These are phyloP conservation scores for Philereme vetulata DNA, from an alignment of 2,888 invertebrate species.

Conservation along the genomic window DNA sequence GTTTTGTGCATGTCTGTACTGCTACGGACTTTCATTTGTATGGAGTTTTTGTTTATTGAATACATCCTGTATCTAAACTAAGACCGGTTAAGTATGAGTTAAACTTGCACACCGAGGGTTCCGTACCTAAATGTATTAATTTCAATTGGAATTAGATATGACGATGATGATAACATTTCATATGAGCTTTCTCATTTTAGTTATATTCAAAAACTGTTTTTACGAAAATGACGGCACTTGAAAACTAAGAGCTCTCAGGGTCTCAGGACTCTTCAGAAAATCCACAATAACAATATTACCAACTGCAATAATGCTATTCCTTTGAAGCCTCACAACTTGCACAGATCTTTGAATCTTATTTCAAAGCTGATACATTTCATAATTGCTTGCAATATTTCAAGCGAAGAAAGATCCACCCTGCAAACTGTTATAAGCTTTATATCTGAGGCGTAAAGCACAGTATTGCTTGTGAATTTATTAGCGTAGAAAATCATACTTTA, in stretches of 20 bases:
- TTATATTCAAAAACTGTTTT: neutral
- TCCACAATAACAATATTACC: constrained; percentile 56
- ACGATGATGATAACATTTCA: no score
- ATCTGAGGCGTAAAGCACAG: neutral
- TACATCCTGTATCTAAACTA: no score
- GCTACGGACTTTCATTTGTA: constrained; percentile 3
- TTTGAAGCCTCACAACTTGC: neutral
- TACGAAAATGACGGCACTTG: constrained; percentile 15
- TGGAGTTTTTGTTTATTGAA: no score
- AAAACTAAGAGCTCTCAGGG: constrained; percentile 15
- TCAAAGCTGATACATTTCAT: neutral
- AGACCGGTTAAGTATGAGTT: no score
- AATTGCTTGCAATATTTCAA: neutral
- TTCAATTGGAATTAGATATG: no score
- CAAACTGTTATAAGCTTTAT: constrained; percentile 4
- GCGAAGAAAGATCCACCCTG: neutral
- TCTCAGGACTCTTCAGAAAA: constrained; percentile 37
- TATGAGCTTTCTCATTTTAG: no score
- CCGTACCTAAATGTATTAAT: no score
- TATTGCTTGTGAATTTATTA: neutral
- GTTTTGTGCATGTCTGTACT: constrained; percentile 24
- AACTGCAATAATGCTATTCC: constrained; percentile 43
- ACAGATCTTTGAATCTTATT: constrained; percentile 14
- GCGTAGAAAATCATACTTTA: constrained; percentile 19
- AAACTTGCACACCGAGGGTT: no score